Percentiles rank a stretch among this genome's conserved stretches.
Conservation (phyloP, 2,888 invertebrate genomes). For the Coremacera marginata region DNA sequence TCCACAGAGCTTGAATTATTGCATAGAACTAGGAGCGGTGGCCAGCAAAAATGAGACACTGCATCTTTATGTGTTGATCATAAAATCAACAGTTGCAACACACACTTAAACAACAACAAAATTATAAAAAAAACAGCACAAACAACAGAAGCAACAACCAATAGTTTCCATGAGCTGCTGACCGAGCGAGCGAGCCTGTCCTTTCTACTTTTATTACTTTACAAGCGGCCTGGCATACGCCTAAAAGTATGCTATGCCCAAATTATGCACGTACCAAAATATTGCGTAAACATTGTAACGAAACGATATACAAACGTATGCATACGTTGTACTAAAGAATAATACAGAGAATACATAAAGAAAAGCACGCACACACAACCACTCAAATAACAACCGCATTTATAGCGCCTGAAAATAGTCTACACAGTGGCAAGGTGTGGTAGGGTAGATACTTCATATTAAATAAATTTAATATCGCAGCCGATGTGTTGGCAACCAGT, state of each 20-base stretch:
- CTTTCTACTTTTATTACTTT: not conserved
- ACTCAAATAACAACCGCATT: not conserved
- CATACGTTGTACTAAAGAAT: too few species aligned
- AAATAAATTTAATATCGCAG: slow-evolving; percentile 7
- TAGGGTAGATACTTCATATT: not conserved
- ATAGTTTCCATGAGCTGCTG: too few species aligned
- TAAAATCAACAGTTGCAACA: not conserved
- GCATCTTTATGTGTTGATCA: not conserved
- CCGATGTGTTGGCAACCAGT: slow-evolving; percentile 2
- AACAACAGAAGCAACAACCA: not conserved
- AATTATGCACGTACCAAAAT: slow-evolving; percentile 20
- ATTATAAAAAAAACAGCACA: not conserved
- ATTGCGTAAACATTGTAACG: slow-evolving; percentile 18
- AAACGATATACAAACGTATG: not conserved
- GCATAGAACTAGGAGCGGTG: not conserved
- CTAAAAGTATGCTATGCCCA: slow-evolving; percentile 36
- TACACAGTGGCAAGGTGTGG: not conserved
- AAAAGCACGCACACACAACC: not conserved
- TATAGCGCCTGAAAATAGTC: slow-evolving; percentile 22
- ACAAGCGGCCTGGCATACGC: slow-evolving; percentile 9
- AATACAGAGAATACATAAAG: not conserved
- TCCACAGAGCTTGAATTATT: not conserved
- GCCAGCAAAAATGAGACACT: not conserved
- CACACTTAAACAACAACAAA: not conserved
- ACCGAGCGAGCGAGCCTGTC: too few species aligned